Base-by-base conservation (phyloP, 2,797 vertebrate genomes). In the Phoxinus dragarum region DNA sequence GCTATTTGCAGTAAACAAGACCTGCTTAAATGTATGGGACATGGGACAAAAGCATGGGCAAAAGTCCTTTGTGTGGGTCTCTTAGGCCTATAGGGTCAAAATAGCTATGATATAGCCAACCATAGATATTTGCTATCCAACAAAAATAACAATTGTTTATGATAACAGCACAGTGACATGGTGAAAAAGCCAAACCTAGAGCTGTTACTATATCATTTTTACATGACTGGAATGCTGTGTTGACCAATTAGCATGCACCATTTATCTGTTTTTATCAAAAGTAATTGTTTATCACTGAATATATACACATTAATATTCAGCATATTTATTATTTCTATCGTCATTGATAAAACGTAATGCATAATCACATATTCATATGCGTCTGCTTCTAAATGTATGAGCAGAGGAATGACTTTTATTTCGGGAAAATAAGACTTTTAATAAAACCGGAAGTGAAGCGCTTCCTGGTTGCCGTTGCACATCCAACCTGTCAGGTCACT, bases 381-480 rank as follows among this genome's bases (percentile, higher is more conserved):
- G 2, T 36, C 31, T 23, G 12, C 5, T 76, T 42, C 11, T 42
- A 21, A 34, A 59, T 42, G 34, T 36, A 16, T 59, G 31, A 47
- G 3, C 42, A 16, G 40, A 68, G 7, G 10, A 38, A 5, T 4
- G 2, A 59, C 85, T 87, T 88, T 89, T 90, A 88, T 86, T 86
- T 84, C 67, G 66, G 42, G 86, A 88, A 77, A 40, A 21, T 9
- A 6, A 14, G 59, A 47, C 84, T 86, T 85, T 79, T 84, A 54
- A 16, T 23, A 3, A 69, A 42, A 42, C 82, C 82, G 82, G 82
- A 84, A 84, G 49, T 49, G 1, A 1, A 2, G 19, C 38, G 7
- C 52, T 84, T 84, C 83, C 83, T 84, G 49, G 38, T 42, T 79
- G 64, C 6, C 0, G 12, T 42, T 71, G 36, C 19, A 69, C 61